Percentiles rank a stretch among this genome's conserved stretches.
Conservation (phyloP, 2,797 vertebrate genomes). For the Peromyscus nudipes region DNA sequence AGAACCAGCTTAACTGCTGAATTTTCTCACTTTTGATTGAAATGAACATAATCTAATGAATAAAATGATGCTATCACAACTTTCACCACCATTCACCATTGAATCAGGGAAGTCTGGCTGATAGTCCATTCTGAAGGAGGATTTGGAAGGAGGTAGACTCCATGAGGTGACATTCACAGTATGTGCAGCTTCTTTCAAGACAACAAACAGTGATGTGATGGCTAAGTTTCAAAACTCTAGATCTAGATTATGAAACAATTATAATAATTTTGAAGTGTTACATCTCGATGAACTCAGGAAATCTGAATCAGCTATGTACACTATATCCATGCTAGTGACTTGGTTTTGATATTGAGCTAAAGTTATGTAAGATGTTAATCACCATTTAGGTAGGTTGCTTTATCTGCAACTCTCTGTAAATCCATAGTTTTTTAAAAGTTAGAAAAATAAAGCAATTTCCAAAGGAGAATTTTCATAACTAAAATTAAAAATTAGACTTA, state of each 20-base stretch:
- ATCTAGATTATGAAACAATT: constrained; percentile 15
- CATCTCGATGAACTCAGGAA: neutral
- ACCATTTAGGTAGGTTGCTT: neutral
- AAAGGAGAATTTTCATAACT: constrained; percentile 4
- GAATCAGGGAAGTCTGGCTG: neutral
- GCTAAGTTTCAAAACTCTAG: constrained; percentile 30
- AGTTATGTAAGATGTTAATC: neutral
- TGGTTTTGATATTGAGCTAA: neutral
- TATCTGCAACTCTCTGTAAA: neutral
- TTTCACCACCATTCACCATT: constrained; percentile 19
- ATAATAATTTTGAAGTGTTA: neutral
- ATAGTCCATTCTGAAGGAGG: neutral
- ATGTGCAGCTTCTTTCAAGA: neutral
- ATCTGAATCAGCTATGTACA: neutral
- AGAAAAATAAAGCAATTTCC: neutral
- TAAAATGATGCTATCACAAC: constrained; percentile 8
- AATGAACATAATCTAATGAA: constrained; percentile 2
- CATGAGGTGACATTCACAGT: neutral
- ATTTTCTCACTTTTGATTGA: neutral
- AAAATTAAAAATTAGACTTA: constrained; percentile 28
- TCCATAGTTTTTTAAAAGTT: neutral
- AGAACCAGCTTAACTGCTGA: constrained; percentile 26
- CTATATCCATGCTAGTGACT: neutral
- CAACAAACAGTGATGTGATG: neutral
- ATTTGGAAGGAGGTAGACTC: neutral